Evolutionary conservation across 2,113 vertebrate genomes (phyloP), one percentile per base, ranked within the genome.

Genomic region (Trochalopteron elliotii): DNA sequence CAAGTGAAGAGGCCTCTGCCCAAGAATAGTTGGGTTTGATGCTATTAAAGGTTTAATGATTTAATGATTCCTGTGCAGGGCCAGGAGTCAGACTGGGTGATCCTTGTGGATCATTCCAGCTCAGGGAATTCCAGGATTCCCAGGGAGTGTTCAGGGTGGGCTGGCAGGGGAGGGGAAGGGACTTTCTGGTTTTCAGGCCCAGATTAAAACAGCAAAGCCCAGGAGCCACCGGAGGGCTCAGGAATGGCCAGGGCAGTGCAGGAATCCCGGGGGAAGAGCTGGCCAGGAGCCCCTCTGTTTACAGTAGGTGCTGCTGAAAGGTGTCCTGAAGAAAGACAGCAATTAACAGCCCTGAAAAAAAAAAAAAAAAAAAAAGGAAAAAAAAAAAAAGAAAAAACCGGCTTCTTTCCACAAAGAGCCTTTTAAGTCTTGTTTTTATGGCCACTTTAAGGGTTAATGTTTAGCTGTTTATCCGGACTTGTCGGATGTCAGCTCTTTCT

Each of bases 401-500:
- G 28, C 40, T 96, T 94, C 84, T 94, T 87, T 93, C 92, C 90
- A 89, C 89, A 92, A 96, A 97, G 91, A 85, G 94, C 95, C 95
- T 97, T 96, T 97, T 89, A 96, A 96, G 96, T 90, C 31, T 67
- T 67, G 90, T 91, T 96, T 95, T 92, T 37, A 0, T 7, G 94
- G 95, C 72, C 35, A 17, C 65, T 52, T 33, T 37, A 98, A 98
- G 98, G 97, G 98, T 98, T 98, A 98, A 98, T 82, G 88, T 79
- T 88, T 94, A 95, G 97, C 83, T 97, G 97, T 97, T 98, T 96
- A 96, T 96, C 97, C 97, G 81, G 95, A 88, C 69, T 87, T 95
- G 96, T 96, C 95, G 94, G 97, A 96, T 97, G 97, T 98, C 97
- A 96, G 92, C 90, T 76, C 78, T 97, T 95, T 95, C 87, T 84